phyloP scores from a whole-genome alignment of 2,888 invertebrate species.

The Clitarchus hookeri region DNA sequence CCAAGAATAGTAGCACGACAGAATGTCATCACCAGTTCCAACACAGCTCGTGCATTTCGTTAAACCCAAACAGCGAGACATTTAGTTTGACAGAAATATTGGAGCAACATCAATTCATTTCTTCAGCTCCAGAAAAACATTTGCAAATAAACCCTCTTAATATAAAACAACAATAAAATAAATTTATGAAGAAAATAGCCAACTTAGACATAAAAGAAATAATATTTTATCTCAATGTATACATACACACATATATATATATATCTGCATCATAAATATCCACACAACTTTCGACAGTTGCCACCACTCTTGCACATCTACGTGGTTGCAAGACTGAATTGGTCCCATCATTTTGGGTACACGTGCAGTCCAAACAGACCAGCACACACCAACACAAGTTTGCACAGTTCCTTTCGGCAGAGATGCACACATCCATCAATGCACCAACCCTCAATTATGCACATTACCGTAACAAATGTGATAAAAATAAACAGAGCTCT shows the following conservation, averaged over 20 bases:
- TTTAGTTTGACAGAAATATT: background rate
- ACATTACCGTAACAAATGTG: no score
- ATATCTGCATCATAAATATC: background rate
- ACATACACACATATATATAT: slow-evolving; percentile 1
- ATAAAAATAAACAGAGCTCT: no score
- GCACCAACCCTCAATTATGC: no score
- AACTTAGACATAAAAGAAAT: slow-evolving; percentile 9
- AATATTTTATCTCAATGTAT: background rate
- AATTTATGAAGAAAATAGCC: slow-evolving; percentile 9
- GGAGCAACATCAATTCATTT: background rate
- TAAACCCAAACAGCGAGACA: background rate
- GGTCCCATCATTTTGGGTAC: background rate
- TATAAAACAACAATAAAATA: slow-evolving; percentile 14
- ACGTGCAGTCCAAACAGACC: background rate
- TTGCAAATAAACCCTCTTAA: background rate
- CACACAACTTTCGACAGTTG: background rate
- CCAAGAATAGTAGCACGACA: no score
- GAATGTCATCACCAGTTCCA: no score
- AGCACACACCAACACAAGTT: background rate
- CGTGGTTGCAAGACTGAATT: background rate
- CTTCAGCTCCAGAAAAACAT: background rate
- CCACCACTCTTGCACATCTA: background rate
- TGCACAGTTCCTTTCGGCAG: background rate
- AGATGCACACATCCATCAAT: background rate
- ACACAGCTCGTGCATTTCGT: no score